Conservation (phyloP, 2,797 vertebrate species). For the Tragelaphus eurycerus region DNA sequence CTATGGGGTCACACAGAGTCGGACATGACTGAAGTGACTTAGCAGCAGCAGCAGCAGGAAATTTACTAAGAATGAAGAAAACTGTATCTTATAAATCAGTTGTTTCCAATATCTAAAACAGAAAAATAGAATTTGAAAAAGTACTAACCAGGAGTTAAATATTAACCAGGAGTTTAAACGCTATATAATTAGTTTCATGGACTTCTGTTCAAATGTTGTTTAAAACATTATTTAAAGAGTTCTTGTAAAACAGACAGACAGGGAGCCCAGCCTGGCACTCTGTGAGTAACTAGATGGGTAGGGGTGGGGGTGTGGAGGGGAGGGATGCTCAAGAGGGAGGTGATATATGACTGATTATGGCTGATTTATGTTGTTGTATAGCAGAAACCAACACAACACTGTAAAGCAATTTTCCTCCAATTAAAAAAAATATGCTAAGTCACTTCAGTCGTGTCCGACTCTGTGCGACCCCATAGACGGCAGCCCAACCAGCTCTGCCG, state of each 20-base stretch:
- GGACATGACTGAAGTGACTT: too few species aligned
- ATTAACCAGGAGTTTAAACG: neutral
- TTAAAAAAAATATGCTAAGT: neutral
- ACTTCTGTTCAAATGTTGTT: neutral
- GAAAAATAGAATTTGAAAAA: conserved; percentile 14
- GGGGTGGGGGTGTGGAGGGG: accelerated
- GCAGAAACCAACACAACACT: neutral
- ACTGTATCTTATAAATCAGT: neutral
- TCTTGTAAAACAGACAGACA: neutral
- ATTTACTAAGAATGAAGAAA: conserved; percentile 17
- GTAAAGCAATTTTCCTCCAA: neutral
- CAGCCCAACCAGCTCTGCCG: too few species aligned
- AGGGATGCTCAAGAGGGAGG: neutral
- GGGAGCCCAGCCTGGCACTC: neutral
- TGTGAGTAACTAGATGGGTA: neutral
- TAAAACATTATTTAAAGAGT: neutral
- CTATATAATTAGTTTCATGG: neutral
- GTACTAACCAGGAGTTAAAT: neutral
- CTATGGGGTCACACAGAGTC: too few species aligned
- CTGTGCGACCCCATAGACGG: too few species aligned
- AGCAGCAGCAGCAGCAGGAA: neutral
- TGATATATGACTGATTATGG: neutral
- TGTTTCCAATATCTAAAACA: neutral
- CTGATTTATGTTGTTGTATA: neutral
- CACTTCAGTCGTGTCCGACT: too few species aligned